These are phyloP conservation scores for Lacerta agilis DNA, from an alignment of 2,797 vertebrate species.

Conservation along the genomic window DNA sequence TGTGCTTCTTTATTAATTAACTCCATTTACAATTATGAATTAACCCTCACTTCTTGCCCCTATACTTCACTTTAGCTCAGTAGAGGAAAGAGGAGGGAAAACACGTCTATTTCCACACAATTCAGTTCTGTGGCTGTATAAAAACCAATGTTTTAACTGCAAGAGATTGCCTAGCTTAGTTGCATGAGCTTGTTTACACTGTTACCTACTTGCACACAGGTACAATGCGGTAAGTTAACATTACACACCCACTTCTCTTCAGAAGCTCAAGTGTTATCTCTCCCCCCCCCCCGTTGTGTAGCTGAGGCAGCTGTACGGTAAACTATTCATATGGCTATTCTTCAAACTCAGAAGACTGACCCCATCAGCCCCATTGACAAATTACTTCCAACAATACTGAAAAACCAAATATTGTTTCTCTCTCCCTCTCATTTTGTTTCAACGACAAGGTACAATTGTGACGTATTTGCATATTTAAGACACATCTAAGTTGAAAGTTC, in stretches of 20 bases:
- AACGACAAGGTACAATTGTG: constrained; percentile 75
- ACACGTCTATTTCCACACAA: constrained; percentile 73
- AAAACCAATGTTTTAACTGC: constrained; percentile 76
- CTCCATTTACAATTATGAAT: constrained; percentile 79
- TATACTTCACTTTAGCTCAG: constrained; percentile 62
- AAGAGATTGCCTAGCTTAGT: constrained; percentile 77
- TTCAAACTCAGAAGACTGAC: constrained; percentile 79
- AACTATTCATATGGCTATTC: constrained; percentile 84
- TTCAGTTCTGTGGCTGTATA: constrained; percentile 74
- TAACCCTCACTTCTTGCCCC: constrained; percentile 76
- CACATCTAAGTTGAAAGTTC: constrained; percentile 72
- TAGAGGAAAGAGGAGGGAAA: constrained; percentile 68
- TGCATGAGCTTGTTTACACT: constrained; percentile 45
- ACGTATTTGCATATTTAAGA: constrained; percentile 83
- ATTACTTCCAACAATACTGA: constrained; percentile 73
- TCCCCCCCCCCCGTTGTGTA: constrained; percentile 52
- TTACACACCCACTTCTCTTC: constrained; percentile 68
- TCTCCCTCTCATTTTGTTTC: constrained; percentile 40
- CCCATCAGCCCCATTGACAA: constrained; percentile 75
- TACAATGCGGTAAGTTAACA: constrained; percentile 68
- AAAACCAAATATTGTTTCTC: constrained; percentile 57
- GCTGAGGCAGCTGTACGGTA: constrained; percentile 81
- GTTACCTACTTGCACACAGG: constrained; percentile 74
- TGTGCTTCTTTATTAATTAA: constrained; percentile 86
- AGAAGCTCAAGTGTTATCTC: constrained; percentile 68